Evolutionary conservation across 2,113 vertebrate genomes (phyloP).

Genomic region (Misgurnus anguillicaudatus): DNA sequence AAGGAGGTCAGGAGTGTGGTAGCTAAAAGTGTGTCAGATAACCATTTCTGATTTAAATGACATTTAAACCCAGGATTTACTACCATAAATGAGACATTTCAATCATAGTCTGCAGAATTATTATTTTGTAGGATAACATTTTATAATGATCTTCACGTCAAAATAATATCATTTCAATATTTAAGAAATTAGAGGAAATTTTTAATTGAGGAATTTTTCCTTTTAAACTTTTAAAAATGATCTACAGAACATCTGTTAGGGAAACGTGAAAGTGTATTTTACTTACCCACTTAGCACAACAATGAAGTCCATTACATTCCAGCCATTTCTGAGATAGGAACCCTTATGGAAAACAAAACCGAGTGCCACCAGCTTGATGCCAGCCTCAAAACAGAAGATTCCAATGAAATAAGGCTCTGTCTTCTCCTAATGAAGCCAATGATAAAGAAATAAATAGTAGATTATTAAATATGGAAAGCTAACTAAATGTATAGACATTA

Average conservation of each 20-base stretch:
- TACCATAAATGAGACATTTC: neutral
- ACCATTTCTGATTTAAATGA: slow-evolving; percentile 36
- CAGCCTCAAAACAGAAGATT: slow-evolving; percentile 98
- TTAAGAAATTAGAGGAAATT: too few relatives aligned
- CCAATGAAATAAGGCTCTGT: slow-evolving; percentile 98
- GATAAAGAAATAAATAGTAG: neutral
- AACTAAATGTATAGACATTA: neutral
- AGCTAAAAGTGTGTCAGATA: slow-evolving; percentile 71
- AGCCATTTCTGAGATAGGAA: slow-evolving; percentile 95
- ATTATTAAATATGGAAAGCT: neutral
- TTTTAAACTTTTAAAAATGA: too few relatives aligned
- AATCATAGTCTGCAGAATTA: neutral
- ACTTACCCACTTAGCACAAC: slow-evolving; percentile 98
- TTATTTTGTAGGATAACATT: too few relatives aligned
- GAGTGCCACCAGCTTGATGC: slow-evolving; percentile 96
- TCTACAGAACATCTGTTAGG: neutral
- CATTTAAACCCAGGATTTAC: too few relatives aligned
- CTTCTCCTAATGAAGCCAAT: slow-evolving; percentile 82
- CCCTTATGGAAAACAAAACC: slow-evolving; percentile 99
- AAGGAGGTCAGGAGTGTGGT: slow-evolving; percentile 56
- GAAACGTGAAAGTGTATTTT: neutral
- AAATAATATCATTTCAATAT: too few relatives aligned
- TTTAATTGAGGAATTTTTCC: too few relatives aligned
- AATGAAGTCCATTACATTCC: slow-evolving; percentile 99
- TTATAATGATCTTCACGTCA: too few relatives aligned